A percentile compares a stretch with the other conserved stretches of the same genome.
Evolutionary conservation across 2,113 vertebrate species (phyloP).

Genomic region (Gallinago jamesoni): DNA sequence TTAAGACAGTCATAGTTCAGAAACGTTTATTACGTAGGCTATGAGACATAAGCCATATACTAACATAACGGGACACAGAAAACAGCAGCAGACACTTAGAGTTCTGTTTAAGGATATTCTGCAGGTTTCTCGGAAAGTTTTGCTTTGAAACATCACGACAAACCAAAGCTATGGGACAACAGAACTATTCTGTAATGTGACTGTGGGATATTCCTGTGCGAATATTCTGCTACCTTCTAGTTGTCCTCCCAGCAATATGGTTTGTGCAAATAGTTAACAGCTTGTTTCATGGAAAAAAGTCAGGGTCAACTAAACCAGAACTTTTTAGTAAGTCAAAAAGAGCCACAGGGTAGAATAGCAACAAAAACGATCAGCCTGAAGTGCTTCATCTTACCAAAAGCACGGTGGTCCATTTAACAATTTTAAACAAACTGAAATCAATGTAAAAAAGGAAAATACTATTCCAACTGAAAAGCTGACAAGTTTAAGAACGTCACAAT

Average conservation of each 20-base stretch:
- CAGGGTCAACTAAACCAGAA: background rate
- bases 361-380: accelerated
- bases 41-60: background rate
- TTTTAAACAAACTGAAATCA: background rate
- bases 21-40: background rate
- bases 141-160: background rate
- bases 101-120: background rate
- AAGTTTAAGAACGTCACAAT: background rate
- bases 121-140: background rate
- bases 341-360: background rate
- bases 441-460: background rate
- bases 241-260: background rate
- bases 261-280: background rate
- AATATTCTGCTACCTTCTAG: background rate
- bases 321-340: background rate
- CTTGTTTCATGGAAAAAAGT: background rate
- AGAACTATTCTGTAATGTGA: background rate
- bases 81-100: background rate
- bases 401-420: background rate
- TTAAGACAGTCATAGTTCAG: background rate
- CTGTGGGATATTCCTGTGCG: background rate
- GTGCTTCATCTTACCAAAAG: background rate
- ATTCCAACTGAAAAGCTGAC: background rate
- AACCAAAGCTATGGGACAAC: background rate
- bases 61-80: background rate